Percentiles rank a stretch among this genome's conserved stretches.
phyloP scores from a whole-genome alignment of 1,140 invertebrate species.

The Drosophila repleta region DNA sequence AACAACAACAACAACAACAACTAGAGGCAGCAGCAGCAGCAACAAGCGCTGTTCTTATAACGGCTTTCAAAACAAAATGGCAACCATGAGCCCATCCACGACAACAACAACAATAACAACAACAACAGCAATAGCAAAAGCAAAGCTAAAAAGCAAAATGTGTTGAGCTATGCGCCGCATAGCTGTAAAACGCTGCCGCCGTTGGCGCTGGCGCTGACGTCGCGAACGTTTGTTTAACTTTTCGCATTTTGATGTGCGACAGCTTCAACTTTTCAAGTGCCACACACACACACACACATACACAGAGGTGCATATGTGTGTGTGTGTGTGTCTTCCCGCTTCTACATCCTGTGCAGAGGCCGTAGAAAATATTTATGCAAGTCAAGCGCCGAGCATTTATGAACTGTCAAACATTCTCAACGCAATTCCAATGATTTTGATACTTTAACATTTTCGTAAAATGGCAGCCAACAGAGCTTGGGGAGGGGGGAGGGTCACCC shows the following conservation, averaged over 20 bases:
- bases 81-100: conserved; percentile 58
- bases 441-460: conserved; percentile 83
- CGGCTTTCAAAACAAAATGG: conserved; percentile 77
- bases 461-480: conserved; percentile 61
- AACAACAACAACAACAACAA: conserved; percentile 44
- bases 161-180: conserved; percentile 51
- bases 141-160: conserved; percentile 46
- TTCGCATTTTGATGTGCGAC: conserved; percentile 68
- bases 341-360: conserved; percentile 25
- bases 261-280: conserved; percentile 74
- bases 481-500: background rate
- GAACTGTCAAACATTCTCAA: conserved; percentile 83
- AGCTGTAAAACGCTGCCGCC: conserved; percentile 50
- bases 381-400: conserved; percentile 82
- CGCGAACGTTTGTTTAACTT: conserved; percentile 78
- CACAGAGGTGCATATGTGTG: conserved; percentile 6
- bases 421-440: conserved; percentile 83
- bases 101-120: conserved; percentile 13
- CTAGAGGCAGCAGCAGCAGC: conserved; percentile 17
- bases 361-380: conserved; percentile 82
- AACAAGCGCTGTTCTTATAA: conserved; percentile 62
- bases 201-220: conserved; percentile 1
- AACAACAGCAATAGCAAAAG: conserved; percentile 15
- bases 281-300: conserved; percentile 11
- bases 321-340: background rate